Conservation (phyloP, 2,888 invertebrate species). For the Idaea biselata region DNA sequence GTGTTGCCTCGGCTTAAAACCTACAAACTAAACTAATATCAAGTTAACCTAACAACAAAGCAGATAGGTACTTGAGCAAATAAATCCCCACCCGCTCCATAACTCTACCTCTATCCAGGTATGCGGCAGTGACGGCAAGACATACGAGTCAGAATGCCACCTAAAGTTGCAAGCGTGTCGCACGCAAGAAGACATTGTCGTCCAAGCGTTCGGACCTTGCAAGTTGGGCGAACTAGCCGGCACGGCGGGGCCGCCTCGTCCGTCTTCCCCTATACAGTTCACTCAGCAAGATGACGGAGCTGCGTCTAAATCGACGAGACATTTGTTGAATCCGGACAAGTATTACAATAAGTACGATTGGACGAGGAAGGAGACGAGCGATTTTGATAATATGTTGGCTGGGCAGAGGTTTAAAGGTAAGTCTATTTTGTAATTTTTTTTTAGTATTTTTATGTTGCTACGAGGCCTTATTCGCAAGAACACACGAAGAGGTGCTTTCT, state of each 20-base stretch:
- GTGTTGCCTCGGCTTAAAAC: too few relatives aligned
- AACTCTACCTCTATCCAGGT: conserved; percentile 58
- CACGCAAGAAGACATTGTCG: conserved; percentile 88
- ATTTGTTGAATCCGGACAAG: conserved; percentile 86
- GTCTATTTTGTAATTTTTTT: conserved; percentile 12
- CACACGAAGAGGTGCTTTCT: too few relatives aligned
- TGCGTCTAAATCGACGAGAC: conserved; percentile 90
- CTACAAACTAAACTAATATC: not conserved
- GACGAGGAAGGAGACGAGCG: conserved; percentile 78
- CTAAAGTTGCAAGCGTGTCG: conserved; percentile 91
- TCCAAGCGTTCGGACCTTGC: conserved; percentile 88
- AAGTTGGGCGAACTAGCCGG: conserved; percentile 85
- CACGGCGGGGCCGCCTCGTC: conserved; percentile 87
- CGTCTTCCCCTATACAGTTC: conserved; percentile 89
- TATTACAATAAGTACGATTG: conserved; percentile 83
- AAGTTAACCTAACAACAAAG: not conserved
- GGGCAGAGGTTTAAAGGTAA: conserved; percentile 74
- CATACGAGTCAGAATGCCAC: conserved; percentile 91
- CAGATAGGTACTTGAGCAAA: conserved; percentile 1
- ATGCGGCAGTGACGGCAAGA: conserved; percentile 90
- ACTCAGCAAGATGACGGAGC: conserved; percentile 89
- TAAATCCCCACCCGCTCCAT: conserved; percentile 16
- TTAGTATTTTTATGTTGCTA: too few relatives aligned
- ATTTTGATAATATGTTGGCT: conserved; percentile 62
- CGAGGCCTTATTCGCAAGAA: too few relatives aligned